Conservation (phyloP, 92 coral and sea anemone species). For the Palythoa grandiflora region DNA sequence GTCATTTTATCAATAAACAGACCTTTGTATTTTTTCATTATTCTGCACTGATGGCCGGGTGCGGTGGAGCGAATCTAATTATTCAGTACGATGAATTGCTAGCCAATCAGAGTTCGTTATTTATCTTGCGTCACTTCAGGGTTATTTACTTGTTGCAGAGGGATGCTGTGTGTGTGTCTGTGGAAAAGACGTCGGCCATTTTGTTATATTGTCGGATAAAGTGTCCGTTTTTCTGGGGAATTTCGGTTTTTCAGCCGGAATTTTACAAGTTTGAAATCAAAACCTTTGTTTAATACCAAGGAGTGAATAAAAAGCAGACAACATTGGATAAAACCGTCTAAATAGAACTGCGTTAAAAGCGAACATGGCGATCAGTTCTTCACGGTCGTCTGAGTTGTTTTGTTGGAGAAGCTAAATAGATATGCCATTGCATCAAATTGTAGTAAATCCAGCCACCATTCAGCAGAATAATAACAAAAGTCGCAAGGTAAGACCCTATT, state of each 20-base stretch:
- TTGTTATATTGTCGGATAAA: constrained; percentile 1
- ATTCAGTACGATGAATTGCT: neutral
- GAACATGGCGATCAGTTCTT: constrained; percentile 13
- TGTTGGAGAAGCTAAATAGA: constrained; percentile 55
- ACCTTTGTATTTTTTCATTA: neutral
- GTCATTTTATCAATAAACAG: constrained; percentile 8
- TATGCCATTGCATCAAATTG: constrained; percentile 94
- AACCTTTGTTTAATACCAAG: neutral
- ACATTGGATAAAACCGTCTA: neutral
- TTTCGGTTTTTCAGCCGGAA: constrained; percentile 14
- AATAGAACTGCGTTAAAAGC: neutral
- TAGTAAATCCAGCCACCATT: constrained; percentile 76
- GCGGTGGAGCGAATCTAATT: constrained; percentile 48
- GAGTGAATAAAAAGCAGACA: neutral
- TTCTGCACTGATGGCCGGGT: constrained; percentile 12
- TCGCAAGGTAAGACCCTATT: constrained; percentile 71
- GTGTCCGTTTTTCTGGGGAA: neutral
- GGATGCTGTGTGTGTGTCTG: neutral
- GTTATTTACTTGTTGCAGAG: constrained; percentile 41
- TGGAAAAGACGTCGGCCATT: constrained; percentile 32
- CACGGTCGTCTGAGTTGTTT: constrained; percentile 25
- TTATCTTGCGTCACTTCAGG: constrained; percentile 30
- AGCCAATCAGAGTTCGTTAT: constrained; percentile 30
- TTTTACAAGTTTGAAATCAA: neutral
- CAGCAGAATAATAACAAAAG: constrained; percentile 85